phyloP scores from a whole-genome alignment of 1,140 invertebrate genomes.

The Pogonomyrmex californicus region DNA sequence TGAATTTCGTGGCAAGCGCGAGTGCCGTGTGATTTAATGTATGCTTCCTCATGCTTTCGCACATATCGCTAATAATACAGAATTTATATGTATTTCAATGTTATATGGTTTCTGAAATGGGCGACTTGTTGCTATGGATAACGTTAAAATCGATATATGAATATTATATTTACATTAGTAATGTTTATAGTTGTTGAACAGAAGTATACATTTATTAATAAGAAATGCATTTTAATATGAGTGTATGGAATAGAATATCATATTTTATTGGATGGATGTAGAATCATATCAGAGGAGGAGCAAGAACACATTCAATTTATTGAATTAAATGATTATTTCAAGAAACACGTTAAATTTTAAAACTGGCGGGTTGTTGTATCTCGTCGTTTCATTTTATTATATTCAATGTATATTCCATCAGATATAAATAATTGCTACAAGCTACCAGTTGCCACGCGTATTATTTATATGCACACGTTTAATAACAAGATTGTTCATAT shows the following conservation, averaged over 20 bases:
- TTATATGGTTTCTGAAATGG: conserved; percentile 47
- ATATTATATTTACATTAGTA: background rate
- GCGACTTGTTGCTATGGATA: conserved; percentile 58
- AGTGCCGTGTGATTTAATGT: conserved; percentile 40
- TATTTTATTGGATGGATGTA: background rate
- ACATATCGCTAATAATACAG: conserved; percentile 52
- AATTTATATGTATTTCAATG: conserved; percentile 58
- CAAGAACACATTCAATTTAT: background rate
- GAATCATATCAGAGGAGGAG: background rate
- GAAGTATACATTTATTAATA: background rate
- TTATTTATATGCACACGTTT: background rate
- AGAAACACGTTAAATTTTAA: conserved; percentile 9
- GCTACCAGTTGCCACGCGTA: background rate
- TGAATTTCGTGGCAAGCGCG: conserved; percentile 20
- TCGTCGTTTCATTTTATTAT: background rate
- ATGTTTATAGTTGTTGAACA: conserved; percentile 20
- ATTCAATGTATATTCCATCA: background rate
- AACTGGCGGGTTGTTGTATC: background rate
- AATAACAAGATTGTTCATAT: background rate
- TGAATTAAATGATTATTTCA: background rate
- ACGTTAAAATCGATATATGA: conserved; percentile 9
- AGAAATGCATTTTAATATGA: background rate
- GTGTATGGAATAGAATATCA: background rate
- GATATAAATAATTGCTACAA: background rate
- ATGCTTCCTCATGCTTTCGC: conserved; percentile 40